These are phyloP conservation scores for Charadrius vociferus DNA, from an alignment of 2,113 vertebrate species.

Conservation along the genomic window DNA sequence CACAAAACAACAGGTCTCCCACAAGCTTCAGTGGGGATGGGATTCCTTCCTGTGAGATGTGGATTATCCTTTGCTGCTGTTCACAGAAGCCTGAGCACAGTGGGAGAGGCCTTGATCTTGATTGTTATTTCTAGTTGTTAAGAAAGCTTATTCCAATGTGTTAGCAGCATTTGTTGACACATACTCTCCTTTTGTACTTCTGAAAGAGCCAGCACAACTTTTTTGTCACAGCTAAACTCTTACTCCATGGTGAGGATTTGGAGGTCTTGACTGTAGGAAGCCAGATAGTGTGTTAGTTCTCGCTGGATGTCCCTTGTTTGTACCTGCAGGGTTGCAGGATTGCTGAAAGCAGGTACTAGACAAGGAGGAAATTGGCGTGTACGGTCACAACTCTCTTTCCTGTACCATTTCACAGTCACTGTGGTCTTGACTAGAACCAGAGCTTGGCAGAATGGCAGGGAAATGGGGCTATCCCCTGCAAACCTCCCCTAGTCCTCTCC, in stretches of 20 bases:
- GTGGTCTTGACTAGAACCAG: neutral
- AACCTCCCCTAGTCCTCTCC: neutral
- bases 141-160: neutral
- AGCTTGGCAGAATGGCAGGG: neutral
- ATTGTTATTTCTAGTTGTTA: neutral
- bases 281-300: neutral
- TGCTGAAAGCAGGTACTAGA: neutral
- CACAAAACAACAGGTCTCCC: neutral
- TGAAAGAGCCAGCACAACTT: neutral
- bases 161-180: neutral
- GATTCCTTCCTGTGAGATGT: neutral
- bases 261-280: neutral
- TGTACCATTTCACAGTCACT: neutral
- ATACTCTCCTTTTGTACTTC: neutral
- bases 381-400: neutral
- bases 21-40: neutral
- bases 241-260: neutral
- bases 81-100: neutral
- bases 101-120: neutral
- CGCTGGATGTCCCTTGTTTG: neutral
- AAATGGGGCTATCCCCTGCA: neutral
- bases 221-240: neutral
- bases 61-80: neutral
- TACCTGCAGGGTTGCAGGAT: neutral
- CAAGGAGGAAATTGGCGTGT: neutral